Base-by-base conservation (phyloP, 2,888 invertebrate genomes). In the Hesperia comma region DNA sequence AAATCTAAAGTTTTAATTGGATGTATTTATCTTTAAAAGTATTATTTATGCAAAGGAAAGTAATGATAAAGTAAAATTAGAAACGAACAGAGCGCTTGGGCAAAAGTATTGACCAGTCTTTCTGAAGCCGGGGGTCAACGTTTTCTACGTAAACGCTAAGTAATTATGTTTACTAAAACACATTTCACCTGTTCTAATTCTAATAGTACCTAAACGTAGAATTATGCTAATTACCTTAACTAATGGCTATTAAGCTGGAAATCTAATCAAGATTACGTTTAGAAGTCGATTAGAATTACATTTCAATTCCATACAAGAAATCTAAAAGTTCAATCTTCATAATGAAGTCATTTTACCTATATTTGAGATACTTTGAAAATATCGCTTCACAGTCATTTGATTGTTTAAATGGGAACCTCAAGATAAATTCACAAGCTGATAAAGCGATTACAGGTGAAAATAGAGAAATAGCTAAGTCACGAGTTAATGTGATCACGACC, bases 51-150 rank as follows among this genome's bases (percentile, higher is more conserved):
- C 14, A 14, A 17, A 17, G 46, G 6, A 46, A 5, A 8, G n/a
- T n/a, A 1, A 46, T 17, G 10, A 1, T 46, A 6, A 15, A 46
- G 10, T 21, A 4, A 12, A 14, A 51, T 51, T 51, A 21, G 12
- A 40, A 56, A 56, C 37, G 56, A 40, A 56, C 40, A 19, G 26
- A 26, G 17, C 19, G 14, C 56, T 40, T 17, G 40, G 56, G 14
- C 40, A 56, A 40, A 56, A 40, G 56, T 56, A 56, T 56, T 41
- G 56, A 56, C 40, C 51, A 21, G 51, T 14, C 51, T 10, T 14
- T 12, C 21, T 21, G 15, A n/a, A 7, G 15, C 7, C 15, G 15
- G 21, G 51, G 51, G 21, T 51, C 51, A 51, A 51, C 12, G 51
- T 51, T 14, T 21, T 10, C 51, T 37, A 37, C 37, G 12, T 37